phyloP scores from a whole-genome alignment of 1,140 invertebrate genomes.

The Drosophila erecta region DNA sequence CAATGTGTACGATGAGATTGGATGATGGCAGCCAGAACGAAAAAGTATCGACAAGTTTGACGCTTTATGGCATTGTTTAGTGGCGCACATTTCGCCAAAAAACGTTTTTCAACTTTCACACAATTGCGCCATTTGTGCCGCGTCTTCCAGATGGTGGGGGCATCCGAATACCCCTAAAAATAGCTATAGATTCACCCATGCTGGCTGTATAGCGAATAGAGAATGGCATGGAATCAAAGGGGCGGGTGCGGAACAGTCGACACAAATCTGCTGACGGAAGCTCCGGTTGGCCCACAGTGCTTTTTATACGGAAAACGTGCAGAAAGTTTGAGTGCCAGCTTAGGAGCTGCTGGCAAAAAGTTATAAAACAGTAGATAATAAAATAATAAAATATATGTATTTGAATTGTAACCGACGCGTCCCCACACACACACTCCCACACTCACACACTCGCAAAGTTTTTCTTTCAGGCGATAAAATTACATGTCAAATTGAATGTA shows the following conservation, averaged over 20 bases:
- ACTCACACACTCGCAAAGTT: conserved; percentile 46
- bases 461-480: conserved; percentile 75
- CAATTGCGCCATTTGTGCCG: conserved; percentile 80
- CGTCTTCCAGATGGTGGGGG: conserved; percentile 44
- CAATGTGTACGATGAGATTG: conserved; percentile 47
- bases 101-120: conserved; percentile 83
- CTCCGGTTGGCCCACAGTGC: conserved; percentile 57
- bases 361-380: conserved; percentile 84
- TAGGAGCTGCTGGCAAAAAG: conserved; percentile 66
- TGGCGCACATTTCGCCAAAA: conserved; percentile 80
- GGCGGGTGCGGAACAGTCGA: conserved; percentile 28
- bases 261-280: conserved; percentile 82
- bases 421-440: conserved; percentile 8
- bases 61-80: conserved; percentile 83
- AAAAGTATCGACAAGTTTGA: conserved; percentile 83
- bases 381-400: conserved; percentile 83
- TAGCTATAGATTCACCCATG: conserved; percentile 17
- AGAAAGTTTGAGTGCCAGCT: conserved; percentile 82
- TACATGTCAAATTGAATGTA: conserved; percentile 82
- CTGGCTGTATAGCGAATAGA: not conserved
- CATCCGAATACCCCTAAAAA: not conserved
- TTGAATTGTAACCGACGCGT: conserved; percentile 70
- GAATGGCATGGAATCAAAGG: not conserved
- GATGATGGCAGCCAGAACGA: conserved; percentile 51
- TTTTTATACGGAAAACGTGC: conserved; percentile 83